These are phyloP conservation scores for Reticulitermes lucifugus DNA, from an alignment of 2,888 invertebrate genomes.

Conservation along the genomic window DNA sequence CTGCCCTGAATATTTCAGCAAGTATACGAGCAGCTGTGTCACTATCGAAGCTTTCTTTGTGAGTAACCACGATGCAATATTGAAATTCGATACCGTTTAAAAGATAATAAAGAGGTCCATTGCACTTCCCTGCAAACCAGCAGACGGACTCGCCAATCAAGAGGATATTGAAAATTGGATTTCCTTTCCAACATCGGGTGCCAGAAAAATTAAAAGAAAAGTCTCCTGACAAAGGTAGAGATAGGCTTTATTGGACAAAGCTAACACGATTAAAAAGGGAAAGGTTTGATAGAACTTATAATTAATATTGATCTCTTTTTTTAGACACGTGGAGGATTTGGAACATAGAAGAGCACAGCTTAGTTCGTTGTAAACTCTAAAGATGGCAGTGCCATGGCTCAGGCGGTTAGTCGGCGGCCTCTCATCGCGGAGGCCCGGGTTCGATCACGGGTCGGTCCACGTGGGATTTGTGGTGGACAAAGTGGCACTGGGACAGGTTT, in stretches of 20 bases:
- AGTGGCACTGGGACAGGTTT: too few species aligned
- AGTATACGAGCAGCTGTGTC: too few species aligned
- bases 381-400: neutral
- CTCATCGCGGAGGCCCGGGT: too few species aligned
- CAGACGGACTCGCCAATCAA: conserved; percentile 11
- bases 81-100: conserved; percentile 34
- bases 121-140: neutral
- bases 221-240: neutral
- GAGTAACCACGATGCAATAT: conserved; percentile 11
- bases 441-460: too few species aligned
- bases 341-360: neutral
- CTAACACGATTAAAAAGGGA: neutral
- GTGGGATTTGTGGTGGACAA: too few species aligned
- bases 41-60: neutral
- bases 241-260: neutral
- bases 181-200: conserved; percentile 26
- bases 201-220: conserved; percentile 24
- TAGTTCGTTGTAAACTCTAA: neutral
- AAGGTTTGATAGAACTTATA: neutral
- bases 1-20: too few species aligned
- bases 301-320: neutral
- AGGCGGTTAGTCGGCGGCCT: too few species aligned
- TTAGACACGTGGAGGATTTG: neutral
- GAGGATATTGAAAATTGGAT: conserved; percentile 41
- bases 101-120: conserved; percentile 26